Conservation (phyloP, 2,888 invertebrate species). For the Caenorhabditis zanzibari region DNA sequence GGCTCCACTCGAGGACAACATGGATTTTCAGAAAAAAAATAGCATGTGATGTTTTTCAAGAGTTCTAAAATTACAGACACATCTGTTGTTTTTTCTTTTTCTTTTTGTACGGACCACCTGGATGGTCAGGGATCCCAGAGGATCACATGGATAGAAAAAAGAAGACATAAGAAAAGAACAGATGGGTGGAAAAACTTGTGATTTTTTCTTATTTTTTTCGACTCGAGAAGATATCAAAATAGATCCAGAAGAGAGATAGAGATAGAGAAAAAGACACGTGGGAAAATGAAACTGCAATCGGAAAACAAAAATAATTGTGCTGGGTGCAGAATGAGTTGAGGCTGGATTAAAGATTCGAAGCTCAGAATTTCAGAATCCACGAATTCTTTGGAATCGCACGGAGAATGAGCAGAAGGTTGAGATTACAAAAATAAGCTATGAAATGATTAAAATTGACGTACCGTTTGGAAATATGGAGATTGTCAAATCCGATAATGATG, state of each 20-base stretch:
- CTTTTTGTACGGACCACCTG: conserved; percentile 47
- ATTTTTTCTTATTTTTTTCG: not conserved
- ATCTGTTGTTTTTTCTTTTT: conserved; percentile 2
- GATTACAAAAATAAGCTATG: not conserved
- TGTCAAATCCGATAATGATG: too few relatives aligned
- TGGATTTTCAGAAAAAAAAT: conserved; percentile 27
- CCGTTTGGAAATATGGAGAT: too few relatives aligned
- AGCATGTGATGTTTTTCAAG: conserved; percentile 40
- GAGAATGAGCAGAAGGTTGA: not conserved
- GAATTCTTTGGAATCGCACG: not conserved
- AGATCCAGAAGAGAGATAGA: not conserved
- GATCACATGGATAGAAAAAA: conserved; percentile 25
- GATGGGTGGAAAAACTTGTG: conserved; percentile 15
- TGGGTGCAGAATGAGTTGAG: conserved; percentile 2
- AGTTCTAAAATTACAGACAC: conserved; percentile 32
- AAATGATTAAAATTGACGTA: too few relatives aligned
- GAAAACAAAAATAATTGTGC: conserved; percentile 5
- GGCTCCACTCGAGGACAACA: conserved; percentile 26
- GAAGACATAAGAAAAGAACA: conserved; percentile 12
- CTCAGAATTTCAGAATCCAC: not conserved
- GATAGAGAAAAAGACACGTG: conserved; percentile 11
- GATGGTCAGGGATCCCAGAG: conserved; percentile 30
- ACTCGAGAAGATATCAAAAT: conserved; percentile 2
- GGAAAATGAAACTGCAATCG: not conserved
- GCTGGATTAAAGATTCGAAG: not conserved